phyloP scores from a whole-genome alignment of 2,797 vertebrate species.

The Pipistrellus pygmaeus region DNA sequence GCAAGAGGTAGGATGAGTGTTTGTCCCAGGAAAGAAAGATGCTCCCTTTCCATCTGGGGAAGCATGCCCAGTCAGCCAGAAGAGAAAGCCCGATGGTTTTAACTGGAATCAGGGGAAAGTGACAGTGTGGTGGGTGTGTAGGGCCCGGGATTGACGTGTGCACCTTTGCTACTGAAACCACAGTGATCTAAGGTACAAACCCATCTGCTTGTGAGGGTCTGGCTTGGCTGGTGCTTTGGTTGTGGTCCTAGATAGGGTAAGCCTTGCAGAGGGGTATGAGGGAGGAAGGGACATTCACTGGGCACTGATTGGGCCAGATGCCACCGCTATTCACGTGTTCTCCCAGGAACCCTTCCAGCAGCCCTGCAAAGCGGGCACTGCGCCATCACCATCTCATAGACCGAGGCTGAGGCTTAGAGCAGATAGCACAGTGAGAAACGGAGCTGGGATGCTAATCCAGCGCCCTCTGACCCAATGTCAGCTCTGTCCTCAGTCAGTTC shows the following conservation, averaged over 20 bases:
- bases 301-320: background rate
- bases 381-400: background rate
- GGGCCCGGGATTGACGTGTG: background rate
- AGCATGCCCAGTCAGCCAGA: background rate
- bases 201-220: background rate
- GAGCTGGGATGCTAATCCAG: background rate
- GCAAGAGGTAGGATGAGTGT: background rate
- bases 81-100: background rate
- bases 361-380: background rate
- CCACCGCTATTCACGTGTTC: fast-evolving
- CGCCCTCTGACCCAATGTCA: constrained; percentile 9
- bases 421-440: background rate
- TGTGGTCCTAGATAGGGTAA: background rate
- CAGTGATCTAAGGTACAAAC: background rate
- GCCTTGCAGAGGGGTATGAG: background rate
- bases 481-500: constrained; percentile 23
- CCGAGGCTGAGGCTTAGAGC: background rate
- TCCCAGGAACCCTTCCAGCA: background rate
- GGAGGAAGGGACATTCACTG: background rate
- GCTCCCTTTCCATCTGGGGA: background rate
- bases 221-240: background rate
- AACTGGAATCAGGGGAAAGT: background rate
- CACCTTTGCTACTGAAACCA: background rate
- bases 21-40: background rate
- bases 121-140: background rate